phyloP scores from a whole-genome alignment of 2,888 invertebrate genomes.

The Zhuqinia jingwanae region DNA sequence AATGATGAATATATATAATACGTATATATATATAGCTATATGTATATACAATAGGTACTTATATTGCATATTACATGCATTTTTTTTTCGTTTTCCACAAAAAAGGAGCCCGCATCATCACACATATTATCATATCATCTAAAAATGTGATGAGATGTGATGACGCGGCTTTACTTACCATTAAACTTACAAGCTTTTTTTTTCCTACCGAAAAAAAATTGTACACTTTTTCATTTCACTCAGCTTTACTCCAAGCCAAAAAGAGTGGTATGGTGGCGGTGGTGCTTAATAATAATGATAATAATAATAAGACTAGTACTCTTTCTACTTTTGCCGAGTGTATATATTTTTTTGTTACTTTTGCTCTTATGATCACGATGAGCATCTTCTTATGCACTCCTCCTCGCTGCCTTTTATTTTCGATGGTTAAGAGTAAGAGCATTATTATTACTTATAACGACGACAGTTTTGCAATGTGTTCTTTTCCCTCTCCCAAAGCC shows the following conservation, averaged over 20 bases:
- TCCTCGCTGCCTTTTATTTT: constrained; percentile 7
- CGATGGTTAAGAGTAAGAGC: constrained; percentile 41
- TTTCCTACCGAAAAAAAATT: constrained; percentile 18
- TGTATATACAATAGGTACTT: too few relatives aligned
- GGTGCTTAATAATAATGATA: constrained; percentile 50
- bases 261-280: neutral
- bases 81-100: constrained; percentile 12
- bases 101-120: constrained; percentile 19
- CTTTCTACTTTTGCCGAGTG: neutral
- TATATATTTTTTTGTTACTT: neutral
- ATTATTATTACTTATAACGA: constrained; percentile 46
- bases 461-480: constrained; percentile 35
- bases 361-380: too few relatives aligned
- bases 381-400: too few relatives aligned
- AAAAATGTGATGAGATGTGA: constrained; percentile 72
- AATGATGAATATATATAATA: too few relatives aligned
- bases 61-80: too few relatives aligned
- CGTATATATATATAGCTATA: neutral
- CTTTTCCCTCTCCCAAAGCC: constrained; percentile 38
- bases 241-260: neutral
- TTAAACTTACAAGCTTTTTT: constrained; percentile 60
- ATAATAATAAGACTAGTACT: constrained; percentile 30
- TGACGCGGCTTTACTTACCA: constrained; percentile 67
- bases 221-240: constrained; percentile 46
- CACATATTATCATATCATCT: constrained; percentile 68